Percentiles rank a stretch among this genome's conserved stretches.
Conservation (phyloP, 2,888 invertebrate species). For the Limnephilus auricula region DNA sequence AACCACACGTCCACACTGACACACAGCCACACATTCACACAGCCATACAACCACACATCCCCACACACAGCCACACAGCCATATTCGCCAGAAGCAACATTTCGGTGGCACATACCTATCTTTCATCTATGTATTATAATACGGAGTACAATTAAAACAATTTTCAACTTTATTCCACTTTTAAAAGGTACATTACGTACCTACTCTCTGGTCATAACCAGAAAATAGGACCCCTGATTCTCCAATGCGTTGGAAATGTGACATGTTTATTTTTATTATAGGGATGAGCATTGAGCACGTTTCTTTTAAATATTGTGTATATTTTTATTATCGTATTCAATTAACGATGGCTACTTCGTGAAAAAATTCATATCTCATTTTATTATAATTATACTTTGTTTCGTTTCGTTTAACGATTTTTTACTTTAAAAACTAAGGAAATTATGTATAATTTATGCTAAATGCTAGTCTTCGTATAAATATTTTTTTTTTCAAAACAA, state of each 20-base stretch:
- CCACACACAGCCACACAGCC: too few species aligned
- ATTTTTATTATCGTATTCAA: not conserved
- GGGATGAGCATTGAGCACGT: not conserved
- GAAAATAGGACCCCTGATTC: not conserved
- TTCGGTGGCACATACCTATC: too few species aligned
- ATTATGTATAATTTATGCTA: constrained; percentile 7
- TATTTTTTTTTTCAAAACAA: constrained; percentile 4
- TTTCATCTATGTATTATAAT: too few species aligned
- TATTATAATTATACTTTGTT: not conserved
- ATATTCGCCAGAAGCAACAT: too few species aligned
- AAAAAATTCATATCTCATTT: not conserved
- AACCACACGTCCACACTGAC: too few species aligned
- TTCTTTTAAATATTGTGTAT: constrained; percentile 7
- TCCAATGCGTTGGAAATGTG: not conserved
- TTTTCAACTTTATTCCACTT: too few species aligned
- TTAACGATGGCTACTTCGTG: not conserved
- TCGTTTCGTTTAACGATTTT: constrained; percentile 11
- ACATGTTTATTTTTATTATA: not conserved
- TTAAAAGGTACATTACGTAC: too few species aligned
- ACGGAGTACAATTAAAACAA: too few species aligned
- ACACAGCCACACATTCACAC: too few species aligned
- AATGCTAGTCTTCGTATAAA: constrained; percentile 25
- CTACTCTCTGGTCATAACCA: not conserved
- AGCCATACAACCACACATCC: too few species aligned
- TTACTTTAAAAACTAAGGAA: not conserved